phyloP scores from a whole-genome alignment of 2,888 invertebrate genomes.

The Lithophane ornitopus region DNA sequence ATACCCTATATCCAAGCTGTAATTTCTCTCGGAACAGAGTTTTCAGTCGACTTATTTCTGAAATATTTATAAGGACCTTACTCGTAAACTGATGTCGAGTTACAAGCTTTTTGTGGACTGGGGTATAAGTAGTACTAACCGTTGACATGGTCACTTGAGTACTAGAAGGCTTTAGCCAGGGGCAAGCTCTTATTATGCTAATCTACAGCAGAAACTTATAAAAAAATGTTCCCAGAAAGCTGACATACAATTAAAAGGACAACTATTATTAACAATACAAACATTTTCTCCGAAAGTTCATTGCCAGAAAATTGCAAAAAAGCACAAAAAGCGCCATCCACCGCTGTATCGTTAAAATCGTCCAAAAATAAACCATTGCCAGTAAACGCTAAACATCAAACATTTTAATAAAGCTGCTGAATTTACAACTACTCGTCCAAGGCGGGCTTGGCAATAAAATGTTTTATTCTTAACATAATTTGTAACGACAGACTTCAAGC shows the following conservation, averaged over 20 bases:
- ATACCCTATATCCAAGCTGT: slow-evolving; percentile 25
- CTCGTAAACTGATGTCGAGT: slow-evolving; percentile 16
- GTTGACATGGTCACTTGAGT: too few relatives aligned
- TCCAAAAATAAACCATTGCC: slow-evolving; percentile 27
- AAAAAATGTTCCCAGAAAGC: too few relatives aligned
- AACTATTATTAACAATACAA: not conserved
- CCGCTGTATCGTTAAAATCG: slow-evolving; percentile 1
- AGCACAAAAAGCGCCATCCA: slow-evolving; percentile 1
- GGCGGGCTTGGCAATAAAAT: slow-evolving; percentile 70
- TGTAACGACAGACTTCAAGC: slow-evolving; percentile 40
- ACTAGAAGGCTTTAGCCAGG: not conserved
- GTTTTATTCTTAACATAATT: slow-evolving; percentile 72
- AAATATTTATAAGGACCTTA: slow-evolving; percentile 43
- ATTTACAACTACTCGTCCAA: slow-evolving; percentile 64
- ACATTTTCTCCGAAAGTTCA: not conserved
- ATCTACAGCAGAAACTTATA: too few relatives aligned
- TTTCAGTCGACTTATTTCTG: slow-evolving; percentile 37
- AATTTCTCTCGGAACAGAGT: slow-evolving; percentile 42
- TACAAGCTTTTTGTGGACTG: slow-evolving; percentile 8
- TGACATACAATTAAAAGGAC: too few relatives aligned
- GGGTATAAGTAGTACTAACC: not conserved
- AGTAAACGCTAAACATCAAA: slow-evolving; percentile 40
- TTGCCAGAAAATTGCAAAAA: not conserved
- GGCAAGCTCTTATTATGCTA: not conserved
- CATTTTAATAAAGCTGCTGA: slow-evolving; percentile 55